Base-by-base conservation (phyloP, 2,113 vertebrate genomes). In the Ctenodactylus gundi region DNA sequence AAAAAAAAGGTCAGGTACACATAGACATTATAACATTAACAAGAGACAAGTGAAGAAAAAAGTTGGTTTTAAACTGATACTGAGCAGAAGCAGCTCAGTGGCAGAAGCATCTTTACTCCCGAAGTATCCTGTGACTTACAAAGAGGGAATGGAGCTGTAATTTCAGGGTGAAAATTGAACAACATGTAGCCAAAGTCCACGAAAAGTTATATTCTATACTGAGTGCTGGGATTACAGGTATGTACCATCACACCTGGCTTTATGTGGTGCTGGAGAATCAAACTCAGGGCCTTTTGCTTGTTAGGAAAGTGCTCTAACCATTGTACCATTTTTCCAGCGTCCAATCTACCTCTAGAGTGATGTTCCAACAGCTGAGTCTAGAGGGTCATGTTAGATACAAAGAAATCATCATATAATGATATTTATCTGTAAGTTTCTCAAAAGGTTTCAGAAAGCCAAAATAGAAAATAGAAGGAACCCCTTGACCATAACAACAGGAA, bases 11-110 rank as follows among this genome's bases (percentile, higher is more conserved):
- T 18, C n/a, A 87, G 55, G 31, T 39, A 29, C 25, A 70, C 55
- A 58, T 73, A 96, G n/a, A 82, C 39, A 90, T 76, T 67, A 77
- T 77, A 92, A 88, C 36, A n/a, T 73, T 73, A 73, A n/a, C n/a
- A n/a, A 73, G 20, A 89, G 86, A 88, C 78, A 21, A 25, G 44
- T 44, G 17, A 84, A 92, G 44, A 20, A 75, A 88, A 93, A 60
- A 49, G 41, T 10, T 55, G 27, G 9, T 67, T 25, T 89, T 65
- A 64, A 90, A 80, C 36, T 73, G 65, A 68, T 7, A 85, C 18
- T 90, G 78, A 92, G 76, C 20, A 39, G 1, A 83, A n/a, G n/a
- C n/a, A n/a, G n/a, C n/a, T n/a, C n/a, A n/a, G n/a, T n/a, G n/a
- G n/a, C n/a, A n/a, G n/a, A n/a, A n/a, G n/a, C n/a, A n/a, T n/a